Percentiles rank a stretch among this genome's conserved stretches.
Conservation (phyloP, 2,113 vertebrate species). For the Dasyurus viverrinus region DNA sequence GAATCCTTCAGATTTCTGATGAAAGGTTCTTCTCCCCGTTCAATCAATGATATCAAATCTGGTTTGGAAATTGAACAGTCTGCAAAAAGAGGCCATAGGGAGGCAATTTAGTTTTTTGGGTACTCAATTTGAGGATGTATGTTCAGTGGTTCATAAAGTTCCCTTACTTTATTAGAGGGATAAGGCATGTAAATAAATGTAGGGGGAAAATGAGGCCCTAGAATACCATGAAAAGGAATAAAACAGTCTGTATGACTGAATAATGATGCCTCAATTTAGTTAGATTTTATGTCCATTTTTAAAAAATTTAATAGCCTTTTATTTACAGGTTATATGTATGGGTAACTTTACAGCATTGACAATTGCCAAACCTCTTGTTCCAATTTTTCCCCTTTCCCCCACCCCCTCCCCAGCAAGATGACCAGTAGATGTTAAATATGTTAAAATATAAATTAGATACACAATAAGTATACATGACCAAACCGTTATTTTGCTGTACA, state of each 20-base stretch:
- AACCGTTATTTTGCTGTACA: too few species aligned
- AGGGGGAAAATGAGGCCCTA: background rate
- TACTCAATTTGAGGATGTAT: conserved; percentile 9
- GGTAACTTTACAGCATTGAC: too few species aligned
- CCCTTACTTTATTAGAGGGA: conserved; percentile 21
- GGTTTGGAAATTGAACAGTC: conserved; percentile 64
- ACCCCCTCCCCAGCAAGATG: too few species aligned
- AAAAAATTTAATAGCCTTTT: too few species aligned
- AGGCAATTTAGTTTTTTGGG: conserved; percentile 25
- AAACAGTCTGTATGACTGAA: background rate
- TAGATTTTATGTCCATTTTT: background rate
- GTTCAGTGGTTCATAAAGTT: background rate
- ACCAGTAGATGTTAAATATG: too few species aligned
- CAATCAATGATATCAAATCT: conserved; percentile 66
- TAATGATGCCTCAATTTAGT: background rate
- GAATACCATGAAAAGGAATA: conserved; percentile 8
- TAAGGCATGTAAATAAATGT: conserved; percentile 10
- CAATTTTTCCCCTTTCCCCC: too few species aligned
- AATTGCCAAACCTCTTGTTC: too few species aligned
- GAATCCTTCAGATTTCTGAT: conserved; percentile 12
- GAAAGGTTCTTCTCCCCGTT: conserved; percentile 44
- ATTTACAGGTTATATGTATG: too few species aligned
- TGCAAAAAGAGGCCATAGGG: conserved; percentile 48
- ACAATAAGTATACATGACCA: too few species aligned
- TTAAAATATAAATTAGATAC: too few species aligned